Conservation (phyloP, 2,888 invertebrate genomes). For the Scotopteryx bipunctaria region DNA sequence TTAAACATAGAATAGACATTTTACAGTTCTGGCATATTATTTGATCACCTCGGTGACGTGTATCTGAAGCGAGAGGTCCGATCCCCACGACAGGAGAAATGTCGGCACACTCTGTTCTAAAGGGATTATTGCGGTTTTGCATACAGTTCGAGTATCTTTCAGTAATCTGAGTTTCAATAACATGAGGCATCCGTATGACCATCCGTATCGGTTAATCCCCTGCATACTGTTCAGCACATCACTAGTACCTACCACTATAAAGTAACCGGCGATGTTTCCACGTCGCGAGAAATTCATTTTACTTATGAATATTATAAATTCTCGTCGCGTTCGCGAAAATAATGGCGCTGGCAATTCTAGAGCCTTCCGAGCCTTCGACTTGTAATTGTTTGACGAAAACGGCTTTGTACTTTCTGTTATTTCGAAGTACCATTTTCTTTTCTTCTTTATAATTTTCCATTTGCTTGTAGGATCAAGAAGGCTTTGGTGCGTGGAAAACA, state of each 20-base stretch:
- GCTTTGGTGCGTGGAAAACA: neutral
- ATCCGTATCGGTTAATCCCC: neutral
- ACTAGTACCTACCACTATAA: conserved; percentile 20
- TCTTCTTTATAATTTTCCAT: conserved; percentile 7
- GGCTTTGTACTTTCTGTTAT: conserved; percentile 14
- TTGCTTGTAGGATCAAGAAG: conserved; percentile 2
- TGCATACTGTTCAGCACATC: conserved; percentile 1
- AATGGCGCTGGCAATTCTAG: conserved; percentile 38
- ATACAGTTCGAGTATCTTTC: no score
- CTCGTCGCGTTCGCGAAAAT: conserved; percentile 49
- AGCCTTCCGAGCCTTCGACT: conserved; percentile 18
- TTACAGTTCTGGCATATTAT: no score
- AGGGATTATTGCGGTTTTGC: no score
- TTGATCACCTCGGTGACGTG: no score
- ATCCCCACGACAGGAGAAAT: no score
- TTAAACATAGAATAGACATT: no score
- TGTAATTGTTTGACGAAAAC: conserved; percentile 24
- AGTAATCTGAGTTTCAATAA: no score
- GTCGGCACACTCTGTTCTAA: no score
- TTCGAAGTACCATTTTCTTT: conserved; percentile 6
- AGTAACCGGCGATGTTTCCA: conserved; percentile 32
- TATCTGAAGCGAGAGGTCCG: no score
- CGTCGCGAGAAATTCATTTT: conserved; percentile 53
- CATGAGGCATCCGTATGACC: neutral
- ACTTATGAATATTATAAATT: conserved; percentile 64